Evolutionary conservation across 2,797 vertebrate species (phyloP).

Genomic region (Acrossocheilus wenchowensis): DNA sequence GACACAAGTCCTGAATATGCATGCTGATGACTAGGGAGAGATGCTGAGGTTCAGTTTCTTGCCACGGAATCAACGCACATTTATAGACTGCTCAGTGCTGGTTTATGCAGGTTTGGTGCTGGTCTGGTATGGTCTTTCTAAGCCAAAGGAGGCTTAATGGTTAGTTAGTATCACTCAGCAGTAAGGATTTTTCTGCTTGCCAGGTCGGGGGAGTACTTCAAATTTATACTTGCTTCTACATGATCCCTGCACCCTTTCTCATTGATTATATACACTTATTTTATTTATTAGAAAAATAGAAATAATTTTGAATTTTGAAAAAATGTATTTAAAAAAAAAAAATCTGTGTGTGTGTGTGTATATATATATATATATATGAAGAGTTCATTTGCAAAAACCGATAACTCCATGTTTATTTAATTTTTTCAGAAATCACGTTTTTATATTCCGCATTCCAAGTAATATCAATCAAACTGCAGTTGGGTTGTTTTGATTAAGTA

Average conservation of each 20-base stretch:
- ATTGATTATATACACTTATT: neutral
- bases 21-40: slow-evolving; percentile 30
- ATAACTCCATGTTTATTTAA: no score
- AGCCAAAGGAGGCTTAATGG: neutral
- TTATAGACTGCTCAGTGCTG: neutral
- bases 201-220: neutral
- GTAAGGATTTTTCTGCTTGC: neutral
- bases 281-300: neutral
- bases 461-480: no score
- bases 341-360: no score
- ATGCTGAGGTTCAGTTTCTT: neutral
- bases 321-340: no score
- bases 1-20: neutral
- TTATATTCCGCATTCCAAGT: no score
- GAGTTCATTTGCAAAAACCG: no score
- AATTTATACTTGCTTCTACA: neutral
- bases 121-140: neutral
- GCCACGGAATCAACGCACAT: neutral
- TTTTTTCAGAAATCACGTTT: no score
- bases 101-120: neutral
- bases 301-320: no score
- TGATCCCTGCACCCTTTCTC: neutral
- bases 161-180: neutral
- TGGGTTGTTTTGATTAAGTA: no score
- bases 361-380: no score